Evolutionary conservation across 2,113 vertebrate species (phyloP).

Genomic region (Coregonus clupeaformis): DNA sequence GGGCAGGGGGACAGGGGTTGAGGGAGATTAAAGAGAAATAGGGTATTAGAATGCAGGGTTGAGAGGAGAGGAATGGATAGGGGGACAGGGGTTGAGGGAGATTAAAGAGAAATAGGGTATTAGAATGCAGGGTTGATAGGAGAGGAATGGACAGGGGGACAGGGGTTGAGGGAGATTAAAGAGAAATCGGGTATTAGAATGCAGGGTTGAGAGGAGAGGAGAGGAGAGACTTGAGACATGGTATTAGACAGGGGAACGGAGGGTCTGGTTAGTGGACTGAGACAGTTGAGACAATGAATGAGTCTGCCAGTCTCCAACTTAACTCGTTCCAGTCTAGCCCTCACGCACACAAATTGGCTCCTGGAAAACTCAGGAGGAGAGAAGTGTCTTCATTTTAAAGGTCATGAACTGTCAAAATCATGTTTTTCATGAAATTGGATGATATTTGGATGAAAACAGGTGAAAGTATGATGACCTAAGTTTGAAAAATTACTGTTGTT

Average conservation of each 20-base stretch:
- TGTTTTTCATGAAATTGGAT: too few relatives aligned
- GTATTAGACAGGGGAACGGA: too few relatives aligned
- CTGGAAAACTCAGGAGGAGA: too few relatives aligned
- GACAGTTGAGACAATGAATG: conserved; percentile 51
- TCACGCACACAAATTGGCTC: conserved; percentile 2
- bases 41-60: neutral
- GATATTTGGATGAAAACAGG: too few relatives aligned
- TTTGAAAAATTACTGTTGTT: too few relatives aligned
- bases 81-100: too few relatives aligned
- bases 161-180: neutral
- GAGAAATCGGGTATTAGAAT: neutral
- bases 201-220: conserved; percentile 17
- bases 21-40: neutral
- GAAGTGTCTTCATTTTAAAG: too few relatives aligned
- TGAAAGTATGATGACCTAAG: too few relatives aligned
- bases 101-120: neutral
- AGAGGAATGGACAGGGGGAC: too few relatives aligned
- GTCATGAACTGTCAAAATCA: too few relatives aligned
- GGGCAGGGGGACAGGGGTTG: too few relatives aligned
- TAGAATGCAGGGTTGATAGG: conserved; percentile 10
- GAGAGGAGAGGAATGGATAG: too few relatives aligned
- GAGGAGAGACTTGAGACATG: neutral
- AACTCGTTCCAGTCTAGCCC: neutral
- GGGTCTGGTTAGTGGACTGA: conserved; percentile 22
- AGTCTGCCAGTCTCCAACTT: conserved; percentile 39